phyloP scores from a whole-genome alignment of 2,797 vertebrate species.

The Trachurus trachurus region DNA sequence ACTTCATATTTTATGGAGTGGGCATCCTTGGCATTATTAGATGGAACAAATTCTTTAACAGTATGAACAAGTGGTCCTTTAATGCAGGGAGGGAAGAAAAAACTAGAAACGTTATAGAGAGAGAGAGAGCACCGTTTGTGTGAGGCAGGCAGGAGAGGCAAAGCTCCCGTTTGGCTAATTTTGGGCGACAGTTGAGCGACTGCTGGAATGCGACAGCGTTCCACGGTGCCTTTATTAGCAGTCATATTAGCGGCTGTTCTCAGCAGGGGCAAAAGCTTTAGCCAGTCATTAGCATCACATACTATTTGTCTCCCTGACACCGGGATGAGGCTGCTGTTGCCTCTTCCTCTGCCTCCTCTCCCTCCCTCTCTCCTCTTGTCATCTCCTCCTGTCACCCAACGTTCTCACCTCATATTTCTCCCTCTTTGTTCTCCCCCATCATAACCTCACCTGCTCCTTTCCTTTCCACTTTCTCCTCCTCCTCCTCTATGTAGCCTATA shows the following conservation, averaged over 20 bases:
- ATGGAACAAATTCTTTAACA: conserved; percentile 77
- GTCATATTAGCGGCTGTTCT: conserved; percentile 83
- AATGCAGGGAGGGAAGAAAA: conserved; percentile 44
- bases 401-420: conserved; percentile 35
- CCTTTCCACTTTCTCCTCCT: conserved; percentile 5
- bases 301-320: conserved; percentile 79
- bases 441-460: conserved; percentile 48
- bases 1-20: conserved; percentile 77
- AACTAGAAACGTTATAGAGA: conserved; percentile 44
- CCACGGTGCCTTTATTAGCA: conserved; percentile 81
- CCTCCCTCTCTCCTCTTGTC: conserved; percentile 1
- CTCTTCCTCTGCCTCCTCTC: conserved; percentile 33
- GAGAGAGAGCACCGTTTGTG: conserved; percentile 51
- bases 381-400: conserved; percentile 40
- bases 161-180: conserved; percentile 75
- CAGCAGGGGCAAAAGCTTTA: conserved; percentile 82
- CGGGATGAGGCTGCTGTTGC: conserved; percentile 59
- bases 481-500: not conserved
- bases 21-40: conserved; percentile 74
- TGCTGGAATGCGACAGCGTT: conserved; percentile 76
- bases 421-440: conserved; percentile 35
- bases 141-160: conserved; percentile 50
- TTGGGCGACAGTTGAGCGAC: conserved; percentile 80
- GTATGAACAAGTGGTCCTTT: conserved; percentile 73
- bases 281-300: conserved; percentile 82